A percentile compares a stretch with the other conserved stretches of the same genome.
Evolutionary conservation across 2,888 invertebrate species (phyloP).

Genomic region (Erynnis tages): DNA sequence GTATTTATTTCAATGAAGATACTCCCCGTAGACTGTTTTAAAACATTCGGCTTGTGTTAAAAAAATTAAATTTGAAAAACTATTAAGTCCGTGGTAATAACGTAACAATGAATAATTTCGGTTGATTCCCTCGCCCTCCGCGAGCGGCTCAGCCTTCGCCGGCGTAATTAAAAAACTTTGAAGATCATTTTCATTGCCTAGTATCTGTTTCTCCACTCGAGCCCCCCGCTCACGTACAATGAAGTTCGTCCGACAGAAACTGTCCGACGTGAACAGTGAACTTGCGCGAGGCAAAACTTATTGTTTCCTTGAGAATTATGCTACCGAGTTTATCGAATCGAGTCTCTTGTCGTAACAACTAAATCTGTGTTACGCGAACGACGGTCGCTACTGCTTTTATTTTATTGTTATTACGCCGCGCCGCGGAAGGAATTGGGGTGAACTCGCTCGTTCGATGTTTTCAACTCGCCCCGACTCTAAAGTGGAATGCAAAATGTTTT

Average conservation of each 20-base stretch:
- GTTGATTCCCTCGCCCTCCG: slow-evolving; percentile 2
- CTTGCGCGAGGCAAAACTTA: slow-evolving; percentile 27
- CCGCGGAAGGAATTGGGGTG: slow-evolving; percentile 2
- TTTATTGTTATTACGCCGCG: slow-evolving; percentile 19
- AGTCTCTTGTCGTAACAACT: slow-evolving; percentile 11
- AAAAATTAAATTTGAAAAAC: no score
- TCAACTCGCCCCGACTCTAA: slow-evolving; percentile 4
- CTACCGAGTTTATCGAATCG: slow-evolving; percentile 24
- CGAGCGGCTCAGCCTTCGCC: slow-evolving; percentile 22
- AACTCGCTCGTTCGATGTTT: slow-evolving; percentile 14
- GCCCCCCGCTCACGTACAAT: slow-evolving; percentile 30
- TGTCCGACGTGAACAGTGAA: slow-evolving; percentile 6
- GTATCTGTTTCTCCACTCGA: slow-evolving; percentile 29
- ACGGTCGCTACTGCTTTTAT: slow-evolving; percentile 11
- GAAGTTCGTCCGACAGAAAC: slow-evolving; percentile 6
- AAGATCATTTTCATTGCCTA: slow-evolving; percentile 38
- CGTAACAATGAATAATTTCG: slow-evolving; percentile 33
- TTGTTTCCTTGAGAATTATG: slow-evolving; percentile 30
- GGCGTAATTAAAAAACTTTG: slow-evolving; percentile 43
- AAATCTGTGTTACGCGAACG: slow-evolving; percentile 18
- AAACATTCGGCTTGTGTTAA: no score
- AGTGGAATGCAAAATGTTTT: slow-evolving; percentile 9
- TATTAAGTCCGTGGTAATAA: no score
- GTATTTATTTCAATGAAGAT: no score
- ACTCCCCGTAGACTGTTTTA: no score